These are phyloP conservation scores for Folsomia candida DNA, from an alignment of 2,888 invertebrate species.

Conservation along the genomic window DNA sequence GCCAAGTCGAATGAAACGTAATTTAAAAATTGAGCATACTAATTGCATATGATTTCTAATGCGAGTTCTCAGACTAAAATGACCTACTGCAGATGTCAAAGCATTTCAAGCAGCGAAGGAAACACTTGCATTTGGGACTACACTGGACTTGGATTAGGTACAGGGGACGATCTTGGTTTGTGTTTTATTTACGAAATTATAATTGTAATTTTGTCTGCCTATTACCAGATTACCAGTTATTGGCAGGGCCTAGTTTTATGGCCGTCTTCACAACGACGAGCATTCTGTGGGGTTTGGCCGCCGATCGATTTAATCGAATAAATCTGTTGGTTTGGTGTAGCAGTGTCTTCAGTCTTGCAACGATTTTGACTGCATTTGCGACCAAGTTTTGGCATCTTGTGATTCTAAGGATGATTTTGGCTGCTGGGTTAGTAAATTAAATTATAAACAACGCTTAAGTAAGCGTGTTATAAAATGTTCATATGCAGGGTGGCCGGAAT, in stretches of 20 bases:
- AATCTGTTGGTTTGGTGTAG: slow-evolving; percentile 73
- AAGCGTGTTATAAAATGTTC: not conserved
- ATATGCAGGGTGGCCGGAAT: not conserved
- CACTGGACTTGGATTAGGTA: slow-evolving; percentile 83
- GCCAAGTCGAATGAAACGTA: slow-evolving; percentile 53
- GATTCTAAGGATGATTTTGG: slow-evolving; percentile 79
- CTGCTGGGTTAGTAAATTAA: slow-evolving; percentile 65
- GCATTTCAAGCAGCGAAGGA: not conserved
- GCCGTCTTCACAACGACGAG: slow-evolving; percentile 86
- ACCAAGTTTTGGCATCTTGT: slow-evolving; percentile 87
- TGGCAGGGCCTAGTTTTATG: slow-evolving; percentile 90
- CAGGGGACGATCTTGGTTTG: slow-evolving; percentile 52
- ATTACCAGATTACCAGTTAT: slow-evolving; percentile 88
- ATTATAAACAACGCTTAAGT: not conserved
- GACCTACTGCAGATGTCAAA: not conserved
- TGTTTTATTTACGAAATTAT: not conserved
- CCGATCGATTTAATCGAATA: slow-evolving; percentile 67
- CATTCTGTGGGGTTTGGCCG: slow-evolving; percentile 76
- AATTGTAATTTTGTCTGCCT: not conserved
- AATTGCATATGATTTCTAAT: too few relatives aligned
- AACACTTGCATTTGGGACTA: slow-evolving; percentile 86
- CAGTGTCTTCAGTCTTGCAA: slow-evolving; percentile 75
- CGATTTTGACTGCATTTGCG: slow-evolving; percentile 79
- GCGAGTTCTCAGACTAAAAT: too few relatives aligned
- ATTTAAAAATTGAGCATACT: not conserved